Percentiles rank a stretch among this genome's conserved stretches.
These are phyloP conservation scores for Podarcis lilfordi DNA, from an alignment of 2,797 vertebrate species.

Conservation along the genomic window DNA sequence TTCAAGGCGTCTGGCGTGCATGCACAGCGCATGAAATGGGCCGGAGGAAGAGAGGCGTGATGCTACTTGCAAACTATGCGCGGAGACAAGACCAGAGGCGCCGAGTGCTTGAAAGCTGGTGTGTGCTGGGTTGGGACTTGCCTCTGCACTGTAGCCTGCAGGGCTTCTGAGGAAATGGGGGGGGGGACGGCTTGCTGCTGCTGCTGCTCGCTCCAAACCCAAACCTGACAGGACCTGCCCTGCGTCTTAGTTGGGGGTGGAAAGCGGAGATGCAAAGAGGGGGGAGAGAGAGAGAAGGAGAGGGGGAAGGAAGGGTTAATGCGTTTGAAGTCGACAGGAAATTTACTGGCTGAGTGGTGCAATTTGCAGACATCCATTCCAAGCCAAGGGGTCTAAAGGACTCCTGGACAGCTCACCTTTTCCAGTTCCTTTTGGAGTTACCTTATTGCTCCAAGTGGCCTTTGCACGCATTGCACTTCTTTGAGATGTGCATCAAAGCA, in stretches of 20 bases:
- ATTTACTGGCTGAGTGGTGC: constrained; percentile 83
- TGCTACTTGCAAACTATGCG: constrained; percentile 95
- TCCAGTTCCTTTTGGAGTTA: background rate
- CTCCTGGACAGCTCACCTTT: background rate
- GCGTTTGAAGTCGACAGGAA: constrained; percentile 83
- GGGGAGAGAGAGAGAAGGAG: fast-evolving
- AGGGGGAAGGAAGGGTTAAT: constrained; percentile 15
- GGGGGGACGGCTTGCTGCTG: constrained; percentile 69
- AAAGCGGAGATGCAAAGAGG: background rate
- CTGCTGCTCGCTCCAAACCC: constrained; percentile 80
- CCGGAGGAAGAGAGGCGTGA: constrained; percentile 88
- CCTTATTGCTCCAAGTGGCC: background rate
- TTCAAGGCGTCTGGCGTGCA: constrained; percentile 44
- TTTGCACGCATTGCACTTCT: background rate
- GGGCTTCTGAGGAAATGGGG: constrained; percentile 87
- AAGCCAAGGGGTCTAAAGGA: constrained; percentile 49
- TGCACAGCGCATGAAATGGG: constrained; percentile 85
- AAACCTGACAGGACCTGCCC: constrained; percentile 91
- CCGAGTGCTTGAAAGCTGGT: constrained; percentile 91
- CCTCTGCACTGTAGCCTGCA: constrained; percentile 90
- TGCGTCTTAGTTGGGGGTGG: constrained; percentile 78
- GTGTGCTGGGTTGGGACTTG: constrained; percentile 91
- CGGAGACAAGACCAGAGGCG: constrained; percentile 99
- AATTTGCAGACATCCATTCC: constrained; percentile 75
- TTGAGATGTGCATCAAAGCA: background rate